Conservation (phyloP, 2,113 vertebrate species). For the Sturnus vulgaris region DNA sequence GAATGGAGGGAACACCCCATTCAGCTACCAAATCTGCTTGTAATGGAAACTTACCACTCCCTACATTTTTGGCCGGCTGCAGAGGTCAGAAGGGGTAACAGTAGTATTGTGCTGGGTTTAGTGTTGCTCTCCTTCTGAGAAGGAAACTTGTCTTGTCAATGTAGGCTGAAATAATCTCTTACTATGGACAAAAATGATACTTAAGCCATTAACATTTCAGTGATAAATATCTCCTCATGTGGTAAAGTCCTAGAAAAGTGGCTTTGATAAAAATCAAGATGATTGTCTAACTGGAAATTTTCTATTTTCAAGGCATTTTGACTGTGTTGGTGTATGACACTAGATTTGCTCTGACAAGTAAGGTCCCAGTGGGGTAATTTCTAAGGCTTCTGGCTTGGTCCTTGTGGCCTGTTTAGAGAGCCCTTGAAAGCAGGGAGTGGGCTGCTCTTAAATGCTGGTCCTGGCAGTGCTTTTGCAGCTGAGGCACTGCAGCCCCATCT, state of each 20-base stretch:
- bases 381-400: not conserved
- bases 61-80: conserved; percentile 36
- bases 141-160: not conserved
- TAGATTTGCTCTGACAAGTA: not conserved
- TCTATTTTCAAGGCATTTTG: not conserved
- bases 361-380: not conserved
- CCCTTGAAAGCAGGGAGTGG: not conserved
- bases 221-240: not conserved
- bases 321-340: not conserved
- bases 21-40: not conserved
- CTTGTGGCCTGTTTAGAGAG: not conserved
- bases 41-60: conserved; percentile 16
- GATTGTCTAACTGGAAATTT: not conserved
- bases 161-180: not conserved
- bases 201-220: not conserved
- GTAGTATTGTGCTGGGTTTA: not conserved
- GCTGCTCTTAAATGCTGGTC: not conserved
- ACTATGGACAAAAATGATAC: not conserved
- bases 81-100: conserved; percentile 10
- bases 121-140: not conserved
- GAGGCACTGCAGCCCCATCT: not conserved
- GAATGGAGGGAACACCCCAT: conserved; percentile 1
- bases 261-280: not conserved
- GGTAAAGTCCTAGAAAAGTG: not conserved
- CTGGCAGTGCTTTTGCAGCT: not conserved